Conservation (phyloP, 2,113 vertebrate genomes). For the Anhinga anhinga region DNA sequence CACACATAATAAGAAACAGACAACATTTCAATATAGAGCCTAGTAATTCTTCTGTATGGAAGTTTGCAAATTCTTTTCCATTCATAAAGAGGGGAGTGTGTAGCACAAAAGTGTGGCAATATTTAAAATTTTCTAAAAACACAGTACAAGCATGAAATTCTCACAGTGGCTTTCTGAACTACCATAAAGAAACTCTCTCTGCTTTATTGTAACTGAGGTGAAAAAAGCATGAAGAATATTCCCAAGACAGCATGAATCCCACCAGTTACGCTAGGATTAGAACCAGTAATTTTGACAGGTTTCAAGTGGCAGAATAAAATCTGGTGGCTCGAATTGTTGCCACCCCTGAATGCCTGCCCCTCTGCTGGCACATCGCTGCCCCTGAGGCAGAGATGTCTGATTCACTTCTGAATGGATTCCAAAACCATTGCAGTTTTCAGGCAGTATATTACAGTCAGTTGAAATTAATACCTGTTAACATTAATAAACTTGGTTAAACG, state of each 20-base stretch:
- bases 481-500: background rate
- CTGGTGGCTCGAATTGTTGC: background rate
- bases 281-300: background rate
- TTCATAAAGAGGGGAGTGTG: background rate
- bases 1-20: background rate
- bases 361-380: background rate
- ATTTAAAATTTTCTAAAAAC: background rate
- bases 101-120: background rate
- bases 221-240: background rate
- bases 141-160: background rate
- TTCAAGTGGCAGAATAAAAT: background rate
- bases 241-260: background rate
- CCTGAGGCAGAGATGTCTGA: background rate
- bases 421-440: background rate
- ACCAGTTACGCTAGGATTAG: background rate
- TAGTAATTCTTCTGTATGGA: background rate
- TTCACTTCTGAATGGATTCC: background rate
- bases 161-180: background rate
- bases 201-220: background rate
- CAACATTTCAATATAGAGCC: background rate
- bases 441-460: conserved; percentile 7
- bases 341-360: background rate
- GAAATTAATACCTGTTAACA: background rate
- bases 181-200: background rate
- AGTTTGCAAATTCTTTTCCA: background rate